phyloP scores from a whole-genome alignment of 2,888 invertebrate species.

The Anthoptus insignis region DNA sequence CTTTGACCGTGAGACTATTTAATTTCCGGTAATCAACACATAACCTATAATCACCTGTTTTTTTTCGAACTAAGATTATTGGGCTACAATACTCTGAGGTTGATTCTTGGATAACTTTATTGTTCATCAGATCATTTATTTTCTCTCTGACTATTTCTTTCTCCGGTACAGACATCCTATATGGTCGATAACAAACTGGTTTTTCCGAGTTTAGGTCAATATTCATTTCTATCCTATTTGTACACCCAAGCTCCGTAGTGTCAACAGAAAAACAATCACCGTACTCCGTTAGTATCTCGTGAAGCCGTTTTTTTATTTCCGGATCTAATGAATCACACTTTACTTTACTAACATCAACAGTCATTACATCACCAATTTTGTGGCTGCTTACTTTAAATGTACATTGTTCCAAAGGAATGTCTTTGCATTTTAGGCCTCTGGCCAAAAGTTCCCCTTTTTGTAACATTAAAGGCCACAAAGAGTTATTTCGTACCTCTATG shows the following conservation, averaged over 20 bases:
- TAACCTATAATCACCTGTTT: constrained; percentile 28
- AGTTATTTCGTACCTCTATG: neutral
- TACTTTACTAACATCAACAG: neutral
- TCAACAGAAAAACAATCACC: constrained; percentile 13
- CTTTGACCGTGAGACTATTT: constrained; percentile 55
- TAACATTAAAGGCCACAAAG: neutral
- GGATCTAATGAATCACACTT: neutral
- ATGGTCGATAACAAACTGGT: constrained; percentile 42
- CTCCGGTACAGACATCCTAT: constrained; percentile 39
- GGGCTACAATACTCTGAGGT: constrained; percentile 49
- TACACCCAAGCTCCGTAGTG: constrained; percentile 15
- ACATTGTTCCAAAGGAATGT: neutral
- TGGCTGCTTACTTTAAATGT: neutral
- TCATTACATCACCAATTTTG: neutral
- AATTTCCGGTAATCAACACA: constrained; percentile 45
- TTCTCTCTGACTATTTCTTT: constrained; percentile 38
- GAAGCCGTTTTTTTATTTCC: neutral
- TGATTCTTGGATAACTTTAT: constrained; percentile 44
- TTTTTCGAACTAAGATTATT: constrained; percentile 45
- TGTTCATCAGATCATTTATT: constrained; percentile 48
- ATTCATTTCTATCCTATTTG: constrained; percentile 34
- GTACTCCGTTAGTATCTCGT: neutral
- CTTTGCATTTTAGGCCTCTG: neutral
- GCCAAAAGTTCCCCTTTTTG: neutral
- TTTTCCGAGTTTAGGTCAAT: constrained; percentile 32